Conservation (phyloP, 2,797 vertebrate species). For the Masticophis lateralis region DNA sequence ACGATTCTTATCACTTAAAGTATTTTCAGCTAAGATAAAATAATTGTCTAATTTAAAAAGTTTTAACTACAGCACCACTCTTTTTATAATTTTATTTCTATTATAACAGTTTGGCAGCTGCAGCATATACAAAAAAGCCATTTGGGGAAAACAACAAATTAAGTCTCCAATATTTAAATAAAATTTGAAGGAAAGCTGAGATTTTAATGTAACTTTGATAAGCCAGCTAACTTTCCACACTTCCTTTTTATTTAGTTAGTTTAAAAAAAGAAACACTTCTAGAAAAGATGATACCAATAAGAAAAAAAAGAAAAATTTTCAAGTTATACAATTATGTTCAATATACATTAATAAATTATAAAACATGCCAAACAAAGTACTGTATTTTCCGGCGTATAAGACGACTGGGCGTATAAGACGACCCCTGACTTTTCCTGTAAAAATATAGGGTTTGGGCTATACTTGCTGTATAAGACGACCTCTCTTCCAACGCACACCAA, state of each 20-base stretch:
- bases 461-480: too few species aligned
- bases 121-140: conserved; percentile 28
- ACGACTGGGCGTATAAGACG: too few species aligned
- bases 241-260: neutral
- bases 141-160: conserved; percentile 41
- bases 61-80: neutral
- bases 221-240: conserved; percentile 17
- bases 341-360: neutral
- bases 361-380: neutral
- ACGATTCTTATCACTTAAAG: conserved; percentile 42
- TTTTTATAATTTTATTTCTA: neutral
- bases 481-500: too few species aligned
- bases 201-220: conserved; percentile 52
- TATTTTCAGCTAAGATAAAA: neutral
- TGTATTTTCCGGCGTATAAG: too few species aligned
- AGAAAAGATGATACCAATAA: neutral
- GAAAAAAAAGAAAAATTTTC: neutral
- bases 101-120: conserved; percentile 42
- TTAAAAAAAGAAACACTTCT: neutral
- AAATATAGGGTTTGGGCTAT: too few species aligned
- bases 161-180: conserved; percentile 54
- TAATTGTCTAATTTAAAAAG: neutral
- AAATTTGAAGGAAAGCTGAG: conserved; percentile 41
- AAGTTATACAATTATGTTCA: neutral
- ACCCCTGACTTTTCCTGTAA: too few species aligned